Conservation (phyloP, 2,113 vertebrate genomes). For the Balaeniceps rex region DNA sequence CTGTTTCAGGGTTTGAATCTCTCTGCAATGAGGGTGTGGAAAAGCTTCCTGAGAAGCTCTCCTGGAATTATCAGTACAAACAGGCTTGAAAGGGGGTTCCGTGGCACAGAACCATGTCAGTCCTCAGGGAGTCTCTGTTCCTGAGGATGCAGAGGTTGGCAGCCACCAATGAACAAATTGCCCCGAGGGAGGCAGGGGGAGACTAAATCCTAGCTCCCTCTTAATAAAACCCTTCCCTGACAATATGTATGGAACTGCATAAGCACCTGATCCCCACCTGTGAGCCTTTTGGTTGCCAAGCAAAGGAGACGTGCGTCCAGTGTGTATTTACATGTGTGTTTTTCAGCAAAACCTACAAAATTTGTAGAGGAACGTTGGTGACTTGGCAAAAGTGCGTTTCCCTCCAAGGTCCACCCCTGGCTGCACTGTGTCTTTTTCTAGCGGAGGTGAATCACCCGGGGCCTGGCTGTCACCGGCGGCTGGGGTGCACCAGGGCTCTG, state of each 20-base stretch:
- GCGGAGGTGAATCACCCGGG: accelerated
- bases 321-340: background rate
- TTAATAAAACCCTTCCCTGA: background rate
- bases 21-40: background rate
- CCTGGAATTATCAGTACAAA: background rate
- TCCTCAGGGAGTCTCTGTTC: background rate
- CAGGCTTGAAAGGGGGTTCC: background rate
- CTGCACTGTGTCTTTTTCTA: background rate
- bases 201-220: background rate
- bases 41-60: background rate
- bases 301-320: background rate
- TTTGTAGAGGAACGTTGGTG: background rate
- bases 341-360: background rate
- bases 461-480: background rate
- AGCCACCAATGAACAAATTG: background rate
- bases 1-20: slow-evolving; percentile 38
- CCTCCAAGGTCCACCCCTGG: background rate
- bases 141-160: background rate
- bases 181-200: background rate
- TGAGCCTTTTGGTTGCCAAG: background rate
- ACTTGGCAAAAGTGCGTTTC: background rate
- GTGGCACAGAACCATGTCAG: background rate
- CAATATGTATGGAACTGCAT: background rate
- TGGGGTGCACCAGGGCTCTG: background rate
- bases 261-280: background rate